Evolutionary conservation across 2,888 invertebrate genomes (phyloP), one percentile per base, ranked within the genome.

Genomic region (Sepiola atlantica): DNA sequence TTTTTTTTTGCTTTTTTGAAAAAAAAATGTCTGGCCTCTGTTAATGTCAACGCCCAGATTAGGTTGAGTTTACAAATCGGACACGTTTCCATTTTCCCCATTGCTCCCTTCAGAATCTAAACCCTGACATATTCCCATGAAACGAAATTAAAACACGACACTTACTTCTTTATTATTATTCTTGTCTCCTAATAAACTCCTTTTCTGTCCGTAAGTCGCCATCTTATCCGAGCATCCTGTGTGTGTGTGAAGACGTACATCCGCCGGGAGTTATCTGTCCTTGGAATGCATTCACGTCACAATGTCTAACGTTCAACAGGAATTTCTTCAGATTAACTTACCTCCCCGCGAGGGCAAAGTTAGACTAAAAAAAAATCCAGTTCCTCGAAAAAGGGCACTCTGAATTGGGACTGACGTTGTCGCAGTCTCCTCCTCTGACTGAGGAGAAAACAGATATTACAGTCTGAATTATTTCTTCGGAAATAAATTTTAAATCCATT

Each of bases 181-280:
- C 77, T n/a, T 77, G n/a, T 77, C 77, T n/a, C n/a, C 77, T 32
- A 18, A 77, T 77, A 77, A n/a, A n/a, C n/a, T 77, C 77, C 77
- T n/a, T 77, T 77, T 77, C 77, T n/a, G 77, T 21, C 16, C n/a
- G 77, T 77, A 77, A n/a, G n/a, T 77, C 77, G 77, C 77, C 77
- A 77, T 77, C 77, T 77, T 77, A 77, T 77, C 77, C 77, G 16
- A 77, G 77, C 77, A 77, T 77, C 77, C 77, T 77, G n/a, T 77
- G 45, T 45, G 45, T 45, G 45, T 45, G 32, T 32, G 77, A 77
- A n/a, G 32, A 77, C 77, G n/a, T n/a, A 77, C n/a, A 77, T 77
- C 77, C 77, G 77, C 77, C 77, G 77, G 77, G n/a, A 77, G 77
- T 77, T 77, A 77, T 77, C 77, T 77, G n/a, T n/a, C 77, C 77